phyloP scores from a whole-genome alignment of 30 jellyfish, hydroid and myxozoan species.

The Catostylus mosaicus region DNA sequence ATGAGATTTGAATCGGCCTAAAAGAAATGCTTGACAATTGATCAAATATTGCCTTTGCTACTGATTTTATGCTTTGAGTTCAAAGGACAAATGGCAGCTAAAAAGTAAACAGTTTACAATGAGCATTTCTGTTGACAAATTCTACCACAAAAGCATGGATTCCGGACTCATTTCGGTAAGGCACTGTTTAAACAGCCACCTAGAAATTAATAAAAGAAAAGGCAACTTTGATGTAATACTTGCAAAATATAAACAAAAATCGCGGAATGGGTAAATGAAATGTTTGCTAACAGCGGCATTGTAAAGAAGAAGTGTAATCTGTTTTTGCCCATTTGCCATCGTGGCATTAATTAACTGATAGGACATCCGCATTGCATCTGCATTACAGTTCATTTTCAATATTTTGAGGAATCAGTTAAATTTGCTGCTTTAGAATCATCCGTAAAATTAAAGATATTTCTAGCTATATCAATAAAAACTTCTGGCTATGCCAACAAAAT shows the following conservation, averaged over 20 bases:
- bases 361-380: slow-evolving; percentile 5
- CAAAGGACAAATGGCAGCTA: slow-evolving; percentile 56
- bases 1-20: slow-evolving; percentile 22
- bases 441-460: no score
- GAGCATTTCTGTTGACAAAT: slow-evolving; percentile 42
- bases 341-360: neutral
- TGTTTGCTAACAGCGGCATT: slow-evolving; percentile 54
- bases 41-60: slow-evolving; percentile 63
- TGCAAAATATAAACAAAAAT: slow-evolving; percentile 59
- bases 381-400: no score
- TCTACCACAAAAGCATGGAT: slow-evolving; percentile 43
- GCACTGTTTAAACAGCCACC: slow-evolving; percentile 70
- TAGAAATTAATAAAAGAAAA: slow-evolving; percentile 11
- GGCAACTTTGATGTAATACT: slow-evolving; percentile 71
- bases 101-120: slow-evolving; percentile 64
- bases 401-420: no score
- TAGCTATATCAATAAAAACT: no score
- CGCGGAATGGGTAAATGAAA: slow-evolving; percentile 35
- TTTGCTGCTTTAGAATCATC: no score
- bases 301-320: slow-evolving; percentile 33
- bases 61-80: slow-evolving; percentile 47
- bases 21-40: slow-evolving; percentile 44
- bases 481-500: no score
- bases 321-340: neutral
- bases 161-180: slow-evolving; percentile 53